Conservation (phyloP, 2,113 vertebrate species). For the Malurus cyaneus region DNA sequence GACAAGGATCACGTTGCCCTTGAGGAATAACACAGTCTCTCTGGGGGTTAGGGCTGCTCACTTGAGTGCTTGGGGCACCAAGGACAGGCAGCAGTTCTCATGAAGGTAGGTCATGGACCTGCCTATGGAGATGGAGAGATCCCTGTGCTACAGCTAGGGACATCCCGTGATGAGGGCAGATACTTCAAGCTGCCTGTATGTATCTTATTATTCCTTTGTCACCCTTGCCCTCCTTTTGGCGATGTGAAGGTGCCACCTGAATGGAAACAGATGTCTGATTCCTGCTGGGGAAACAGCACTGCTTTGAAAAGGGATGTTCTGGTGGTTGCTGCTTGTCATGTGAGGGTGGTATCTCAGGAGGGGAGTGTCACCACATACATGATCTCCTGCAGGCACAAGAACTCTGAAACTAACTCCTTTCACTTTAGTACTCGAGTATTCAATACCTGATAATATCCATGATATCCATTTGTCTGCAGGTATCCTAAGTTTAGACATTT, state of each 20-base stretch:
- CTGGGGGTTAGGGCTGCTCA: neutral
- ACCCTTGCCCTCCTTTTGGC: neutral
- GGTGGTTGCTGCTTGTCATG: neutral
- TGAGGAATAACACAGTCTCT: neutral
- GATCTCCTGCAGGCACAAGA: neutral
- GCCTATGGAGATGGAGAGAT: neutral
- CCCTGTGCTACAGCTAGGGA: neutral
- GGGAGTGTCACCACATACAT: neutral
- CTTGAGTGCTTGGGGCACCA: neutral
- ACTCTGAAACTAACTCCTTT: neutral
- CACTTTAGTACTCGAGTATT: neutral
- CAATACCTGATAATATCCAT: neutral
- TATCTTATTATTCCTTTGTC: neutral
- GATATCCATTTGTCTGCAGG: neutral
- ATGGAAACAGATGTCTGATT: neutral
- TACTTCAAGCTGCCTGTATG: neutral
- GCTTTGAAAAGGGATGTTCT: neutral
- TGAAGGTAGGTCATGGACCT: neutral
- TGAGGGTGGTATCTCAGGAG: neutral
- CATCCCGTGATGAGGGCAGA: neutral
- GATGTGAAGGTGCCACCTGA: neutral
- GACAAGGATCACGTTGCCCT: neutral
- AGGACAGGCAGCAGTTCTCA: neutral
- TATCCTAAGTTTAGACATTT: neutral
- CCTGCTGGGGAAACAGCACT: neutral